Percentiles rank a stretch among this genome's conserved stretches.
phyloP scores from a whole-genome alignment of 2,797 vertebrate species.

The Notoglanidium macrostoma region DNA sequence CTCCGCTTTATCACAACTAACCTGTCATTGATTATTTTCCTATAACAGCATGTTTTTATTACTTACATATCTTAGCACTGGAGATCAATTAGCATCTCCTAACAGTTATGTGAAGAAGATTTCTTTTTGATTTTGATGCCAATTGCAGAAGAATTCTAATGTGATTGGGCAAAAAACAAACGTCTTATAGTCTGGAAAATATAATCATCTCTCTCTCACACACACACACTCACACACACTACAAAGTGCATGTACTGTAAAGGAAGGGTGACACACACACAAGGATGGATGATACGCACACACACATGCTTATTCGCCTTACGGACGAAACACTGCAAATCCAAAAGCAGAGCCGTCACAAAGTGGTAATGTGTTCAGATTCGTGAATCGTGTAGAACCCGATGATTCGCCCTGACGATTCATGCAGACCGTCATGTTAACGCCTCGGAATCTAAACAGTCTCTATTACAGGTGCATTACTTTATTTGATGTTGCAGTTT shows the following conservation, averaged over 20 bases:
- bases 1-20: not conserved
- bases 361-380: not conserved
- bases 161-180: not conserved
- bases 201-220: not conserved
- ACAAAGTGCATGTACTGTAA: not conserved
- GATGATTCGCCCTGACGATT: not conserved
- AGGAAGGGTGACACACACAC: not conserved
- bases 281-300: not conserved
- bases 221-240: not conserved
- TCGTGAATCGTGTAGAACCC: not conserved
- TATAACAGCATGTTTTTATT: not conserved
- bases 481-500: not conserved
- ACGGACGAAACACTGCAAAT: not conserved
- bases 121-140: not conserved
- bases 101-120: not conserved
- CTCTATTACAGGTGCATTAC: not conserved
- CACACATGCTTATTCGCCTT: not conserved
- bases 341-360: not conserved
- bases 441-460: not conserved
- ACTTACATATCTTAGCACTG: no score
- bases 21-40: conserved; percentile 7
- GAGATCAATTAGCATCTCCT: not conserved
- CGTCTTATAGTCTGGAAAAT: conserved; percentile 5
- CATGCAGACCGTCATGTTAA: not conserved
- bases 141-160: not conserved